phyloP scores from a whole-genome alignment of 2,888 invertebrate species.

The Neoscelio sp. region DNA sequence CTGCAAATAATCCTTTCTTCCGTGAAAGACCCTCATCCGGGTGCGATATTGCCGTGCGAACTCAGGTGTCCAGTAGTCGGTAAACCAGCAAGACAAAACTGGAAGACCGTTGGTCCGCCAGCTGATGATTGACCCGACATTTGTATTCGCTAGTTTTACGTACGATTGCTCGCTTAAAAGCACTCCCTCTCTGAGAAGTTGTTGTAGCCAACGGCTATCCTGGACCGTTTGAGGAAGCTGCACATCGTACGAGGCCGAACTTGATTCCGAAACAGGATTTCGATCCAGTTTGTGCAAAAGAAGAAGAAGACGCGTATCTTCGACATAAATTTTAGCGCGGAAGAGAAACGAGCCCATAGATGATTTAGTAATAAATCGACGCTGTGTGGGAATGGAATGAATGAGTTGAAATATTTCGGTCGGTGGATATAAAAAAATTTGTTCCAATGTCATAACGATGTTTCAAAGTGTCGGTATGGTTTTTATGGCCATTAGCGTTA shows the following conservation, averaged over 20 bases:
- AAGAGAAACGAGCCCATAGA: slow-evolving; percentile 34
- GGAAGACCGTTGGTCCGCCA: slow-evolving; percentile 71
- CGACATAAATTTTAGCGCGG: slow-evolving; percentile 50
- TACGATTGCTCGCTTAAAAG: slow-evolving; percentile 54
- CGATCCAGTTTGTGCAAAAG: slow-evolving; percentile 74
- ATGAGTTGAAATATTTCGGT: too few species aligned
- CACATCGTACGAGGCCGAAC: slow-evolving; percentile 71
- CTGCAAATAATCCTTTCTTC: slow-evolving; percentile 57
- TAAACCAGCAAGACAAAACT: slow-evolving; percentile 72
- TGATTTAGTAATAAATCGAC: slow-evolving; percentile 51
- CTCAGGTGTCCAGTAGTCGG: slow-evolving; percentile 71
- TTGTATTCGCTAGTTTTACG: slow-evolving; percentile 40
- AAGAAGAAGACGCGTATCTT: slow-evolving; percentile 43
- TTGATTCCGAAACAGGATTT: slow-evolving; percentile 82
- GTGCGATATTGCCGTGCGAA: slow-evolving; percentile 54
- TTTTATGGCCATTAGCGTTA: slow-evolving; percentile 7
- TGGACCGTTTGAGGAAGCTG: slow-evolving; percentile 80
- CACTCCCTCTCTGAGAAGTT: slow-evolving; percentile 42
- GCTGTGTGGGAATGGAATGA: slow-evolving; percentile 14
- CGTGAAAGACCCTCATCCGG: slow-evolving; percentile 42
- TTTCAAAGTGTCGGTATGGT: too few species aligned
- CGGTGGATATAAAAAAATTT: too few species aligned
- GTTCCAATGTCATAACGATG: not conserved
- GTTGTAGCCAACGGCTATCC: slow-evolving; percentile 73
- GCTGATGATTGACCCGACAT: slow-evolving; percentile 64